Base-by-base conservation (phyloP, 1,140 invertebrate species). In the Drosophila sucinea region DNA sequence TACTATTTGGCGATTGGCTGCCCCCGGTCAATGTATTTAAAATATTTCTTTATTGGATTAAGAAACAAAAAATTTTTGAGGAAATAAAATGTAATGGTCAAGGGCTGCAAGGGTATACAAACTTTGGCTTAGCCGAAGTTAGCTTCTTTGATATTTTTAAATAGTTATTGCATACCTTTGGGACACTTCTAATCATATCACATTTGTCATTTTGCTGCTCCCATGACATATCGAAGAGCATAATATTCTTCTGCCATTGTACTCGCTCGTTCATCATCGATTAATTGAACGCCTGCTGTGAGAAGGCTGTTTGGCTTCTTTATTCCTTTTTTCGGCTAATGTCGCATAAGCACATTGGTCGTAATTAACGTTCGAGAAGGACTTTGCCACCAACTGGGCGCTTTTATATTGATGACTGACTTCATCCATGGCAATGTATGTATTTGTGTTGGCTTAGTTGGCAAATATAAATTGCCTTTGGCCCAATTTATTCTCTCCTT, bases 251-350 rank as follows among this genome's bases (percentile, higher is more conserved):
- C 44, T 3, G 23, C 7, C 44, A 27, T 51, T 51, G 23, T 51
- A 27, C 6, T 41, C n/a, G 63, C 60, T 75, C 76, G 72, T 71
- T 78, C 56, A 67, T 75, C 72, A 64, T 75, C 76, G 60, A 67
- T 78, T 75, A 75, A 78, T 78, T 75, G 72, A 78, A 78, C 67
- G 67, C 72, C 70, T 66, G 67, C 70, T 68, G 68, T 67, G 70
- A 60, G 67, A 10, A 8, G 44, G 44, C 44, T 60, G 25, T 60
- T 40, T 25, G 38, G 33, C 3, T 61, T 30, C 27, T 61, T 11
- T 11, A 30, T 27, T 25, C 25, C 10, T n/a, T 60, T 41, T 6
- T 41, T 25, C 29, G 23, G 23, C 56, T 58, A 40, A 61, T 61
- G 58, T 40, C 33, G 58, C 58, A 61, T 61, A 40, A 38, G 33